phyloP scores from a whole-genome alignment of 2,113 vertebrate species.

The Narcine bancroftii region DNA sequence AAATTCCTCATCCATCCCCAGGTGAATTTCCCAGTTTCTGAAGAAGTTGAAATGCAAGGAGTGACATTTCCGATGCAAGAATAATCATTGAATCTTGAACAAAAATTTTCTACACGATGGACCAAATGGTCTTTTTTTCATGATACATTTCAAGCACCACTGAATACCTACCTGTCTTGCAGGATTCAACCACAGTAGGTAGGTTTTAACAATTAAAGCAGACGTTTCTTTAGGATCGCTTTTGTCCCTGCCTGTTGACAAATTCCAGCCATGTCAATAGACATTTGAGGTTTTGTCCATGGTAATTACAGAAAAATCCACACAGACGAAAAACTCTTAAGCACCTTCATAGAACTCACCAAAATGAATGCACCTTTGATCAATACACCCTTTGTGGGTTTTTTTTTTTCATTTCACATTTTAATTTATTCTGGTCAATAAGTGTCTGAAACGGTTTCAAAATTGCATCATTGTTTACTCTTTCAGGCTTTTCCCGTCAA shows the following conservation, averaged over 20 bases:
- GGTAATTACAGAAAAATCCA: not conserved
- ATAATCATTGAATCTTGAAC: not conserved
- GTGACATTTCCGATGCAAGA: not conserved
- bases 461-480: constrained; percentile 29
- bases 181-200: not conserved
- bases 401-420: constrained; percentile 17
- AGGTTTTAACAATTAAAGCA: constrained; percentile 7
- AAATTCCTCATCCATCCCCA: too few relatives aligned
- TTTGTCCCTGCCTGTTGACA: not conserved
- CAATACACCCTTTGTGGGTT: constrained; percentile 2
- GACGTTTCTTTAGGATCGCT: constrained; percentile 1
- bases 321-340: constrained; percentile 5
- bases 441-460: constrained; percentile 28
- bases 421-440: constrained; percentile 32
- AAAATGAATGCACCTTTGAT: constrained; percentile 10
- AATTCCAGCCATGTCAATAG: constrained; percentile 14
- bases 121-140: constrained; percentile 1
- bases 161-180: not conserved
- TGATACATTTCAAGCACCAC: not conserved
- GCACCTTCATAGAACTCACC: not conserved
- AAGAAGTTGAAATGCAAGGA: not conserved
- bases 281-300: not conserved
- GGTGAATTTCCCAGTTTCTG: not conserved
- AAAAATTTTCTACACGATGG: not conserved
- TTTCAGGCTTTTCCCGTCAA: constrained; percentile 1